These are phyloP conservation scores for Platynereis dumerilii DNA, from an alignment of 2,888 invertebrate genomes.

Conservation along the genomic window DNA sequence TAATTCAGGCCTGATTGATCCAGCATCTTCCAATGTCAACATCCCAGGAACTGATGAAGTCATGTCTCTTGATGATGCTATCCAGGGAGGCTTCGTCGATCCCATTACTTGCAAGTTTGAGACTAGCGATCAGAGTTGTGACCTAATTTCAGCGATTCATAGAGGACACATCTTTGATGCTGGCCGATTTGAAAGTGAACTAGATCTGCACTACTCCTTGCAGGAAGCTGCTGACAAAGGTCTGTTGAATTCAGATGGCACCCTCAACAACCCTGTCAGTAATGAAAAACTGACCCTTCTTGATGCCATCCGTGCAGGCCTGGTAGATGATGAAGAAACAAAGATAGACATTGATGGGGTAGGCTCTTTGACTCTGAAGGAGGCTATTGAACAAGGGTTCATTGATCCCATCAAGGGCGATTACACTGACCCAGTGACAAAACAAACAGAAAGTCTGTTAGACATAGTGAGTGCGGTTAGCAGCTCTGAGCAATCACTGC, in stretches of 20 bases:
- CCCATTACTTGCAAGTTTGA: conserved; percentile 67
- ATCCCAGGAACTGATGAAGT: conserved; percentile 74
- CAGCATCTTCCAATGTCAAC: conserved; percentile 42
- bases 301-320: conserved; percentile 70
- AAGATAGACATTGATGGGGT: conserved; percentile 71
- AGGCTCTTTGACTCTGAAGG: conserved; percentile 69
- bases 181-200: no score
- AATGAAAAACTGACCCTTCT: conserved; percentile 73
- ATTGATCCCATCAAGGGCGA: conserved; percentile 78
- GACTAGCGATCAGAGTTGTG: conserved; percentile 52
- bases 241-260: conserved; percentile 27
- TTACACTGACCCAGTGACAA: conserved; percentile 64
- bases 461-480: conserved; percentile 50
- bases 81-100: conserved; percentile 76
- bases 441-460: conserved; percentile 66
- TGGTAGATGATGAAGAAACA: conserved; percentile 26
- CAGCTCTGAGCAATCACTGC: conserved; percentile 6
- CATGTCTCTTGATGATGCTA: conserved; percentile 90
- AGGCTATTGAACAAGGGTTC: conserved; percentile 88
- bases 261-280: conserved; percentile 30
- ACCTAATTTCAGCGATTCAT: conserved; percentile 77
- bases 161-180: conserved; percentile 70
- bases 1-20: conserved; percentile 23
- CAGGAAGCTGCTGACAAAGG: conserved; percentile 65
- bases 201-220: conserved; percentile 8